Percentiles rank a stretch among this genome's conserved stretches.
phyloP scores from a whole-genome alignment of 2,797 vertebrate species.

The Chloroceryle inda region DNA sequence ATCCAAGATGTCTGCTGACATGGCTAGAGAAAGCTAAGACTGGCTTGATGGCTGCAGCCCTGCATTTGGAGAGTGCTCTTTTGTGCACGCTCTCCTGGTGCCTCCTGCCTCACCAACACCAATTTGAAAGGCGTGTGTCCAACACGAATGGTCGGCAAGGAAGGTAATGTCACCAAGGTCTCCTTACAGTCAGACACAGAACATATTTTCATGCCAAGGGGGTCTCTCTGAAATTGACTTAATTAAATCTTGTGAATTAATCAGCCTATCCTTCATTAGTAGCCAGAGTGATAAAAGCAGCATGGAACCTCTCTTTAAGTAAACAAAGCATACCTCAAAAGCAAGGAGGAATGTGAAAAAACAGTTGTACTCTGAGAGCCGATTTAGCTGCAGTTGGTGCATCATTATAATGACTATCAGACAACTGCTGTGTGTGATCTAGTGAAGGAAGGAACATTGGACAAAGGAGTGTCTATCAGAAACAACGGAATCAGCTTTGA shows the following conservation, averaged over 20 bases:
- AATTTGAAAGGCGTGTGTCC: not conserved
- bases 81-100: not conserved
- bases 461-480: not conserved
- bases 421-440: not conserved
- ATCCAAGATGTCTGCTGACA: not conserved
- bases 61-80: not conserved
- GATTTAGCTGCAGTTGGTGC: not conserved
- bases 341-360: accelerated
- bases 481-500: not conserved
- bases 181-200: not conserved
- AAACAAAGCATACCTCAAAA: not conserved
- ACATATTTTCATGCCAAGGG: not conserved
- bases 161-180: not conserved
- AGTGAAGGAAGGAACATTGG: not conserved
- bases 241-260: conserved; percentile 47
- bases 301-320: not conserved
- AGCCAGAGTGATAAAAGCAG: conserved; percentile 34
- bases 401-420: not conserved
- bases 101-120: accelerated
- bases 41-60: not conserved
- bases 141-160: accelerated
- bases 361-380: not conserved
- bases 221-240: conserved; percentile 14
- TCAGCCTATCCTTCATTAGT: conserved; percentile 21
- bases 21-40: not conserved